Evolutionary conservation across 1,140 invertebrate species (phyloP).

Genomic region (Apis laboriosa): DNA sequence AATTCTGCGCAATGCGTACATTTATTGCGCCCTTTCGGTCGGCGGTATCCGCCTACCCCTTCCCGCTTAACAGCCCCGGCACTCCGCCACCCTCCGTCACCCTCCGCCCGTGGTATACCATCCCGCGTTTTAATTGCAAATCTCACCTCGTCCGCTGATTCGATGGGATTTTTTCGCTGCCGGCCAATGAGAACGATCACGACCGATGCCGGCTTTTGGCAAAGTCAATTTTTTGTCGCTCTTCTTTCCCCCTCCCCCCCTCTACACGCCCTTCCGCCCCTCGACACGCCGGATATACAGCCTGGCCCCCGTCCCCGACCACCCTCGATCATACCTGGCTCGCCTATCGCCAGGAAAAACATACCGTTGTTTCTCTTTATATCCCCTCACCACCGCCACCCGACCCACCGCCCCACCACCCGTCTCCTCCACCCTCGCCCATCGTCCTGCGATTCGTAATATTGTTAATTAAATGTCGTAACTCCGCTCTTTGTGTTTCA

Average conservation of each 20-base stretch:
- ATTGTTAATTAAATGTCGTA: constrained; percentile 57
- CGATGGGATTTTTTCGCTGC: constrained; percentile 78
- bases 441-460: constrained; percentile 37
- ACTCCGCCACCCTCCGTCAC: constrained; percentile 58
- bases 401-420: neutral
- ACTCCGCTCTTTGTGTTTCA: constrained; percentile 50
- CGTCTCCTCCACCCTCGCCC: neutral
- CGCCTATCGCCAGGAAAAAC: constrained; percentile 49
- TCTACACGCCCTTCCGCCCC: constrained; percentile 26
- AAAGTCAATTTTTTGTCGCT: constrained; percentile 70
- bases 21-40: constrained; percentile 79
- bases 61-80: constrained; percentile 42
- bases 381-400: constrained; percentile 11
- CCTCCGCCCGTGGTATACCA: constrained; percentile 67
- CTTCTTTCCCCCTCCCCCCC: constrained; percentile 57
- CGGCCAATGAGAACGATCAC: constrained; percentile 79
- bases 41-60: constrained; percentile 60
- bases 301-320: constrained; percentile 8
- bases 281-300: constrained; percentile 41
- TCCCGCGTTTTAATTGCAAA: constrained; percentile 80
- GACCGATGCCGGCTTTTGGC: constrained; percentile 67
- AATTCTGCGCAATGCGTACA: constrained; percentile 81
- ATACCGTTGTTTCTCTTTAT: constrained; percentile 55
- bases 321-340: constrained; percentile 48
- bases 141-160: constrained; percentile 78